Base-by-base conservation (phyloP, 2,888 invertebrate species). In the Orthonevra nobilis region DNA sequence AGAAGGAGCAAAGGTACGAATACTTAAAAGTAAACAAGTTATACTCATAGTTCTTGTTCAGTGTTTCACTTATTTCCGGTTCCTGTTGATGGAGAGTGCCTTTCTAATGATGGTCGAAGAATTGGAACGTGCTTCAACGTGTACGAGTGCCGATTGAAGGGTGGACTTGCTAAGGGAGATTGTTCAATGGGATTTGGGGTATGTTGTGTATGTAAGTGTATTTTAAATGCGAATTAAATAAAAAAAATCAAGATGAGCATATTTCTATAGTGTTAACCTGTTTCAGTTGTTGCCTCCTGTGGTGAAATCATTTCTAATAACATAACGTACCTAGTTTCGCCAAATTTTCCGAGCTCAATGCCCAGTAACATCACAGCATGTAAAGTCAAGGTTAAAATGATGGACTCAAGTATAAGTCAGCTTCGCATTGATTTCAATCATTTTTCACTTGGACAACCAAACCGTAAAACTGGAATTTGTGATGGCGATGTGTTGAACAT, bases 171-270 rank as follows among this genome's bases (percentile, higher is more conserved):
- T 0, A 91, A 92, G 30, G 96, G 96, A 0, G 92, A 93, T 83
- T 96, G 96, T 84, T 95, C 95, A 0, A 91, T 94, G 77, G 95
- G 96, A 5, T 94, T 96, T 81, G 96, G 96, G 0, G 95, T 95
- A 6, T 96, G 96, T 86, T 96, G 96, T 87, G 92, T 95, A 60
- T 95, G 95, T 95, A 88, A 92, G 94, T 93, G 83, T 12, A 1
- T 6, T 32, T 32, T 10, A 32, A 10, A 32, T 32, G 10, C 32
- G 1, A 2, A 10, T 12, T 32, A 10, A n/a, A 10, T 32, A 9
- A 30, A 30, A 30, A 4, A 23, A 23, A 23, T 23, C 23, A 23
- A 23, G n/a, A n/a, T n/a, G n/a, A n/a, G n/a, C n/a, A n/a, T n/a
- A 23, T 23, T 23, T 23, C 23, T 23, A 3, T 23, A 3, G 23